Conservation (phyloP, 2,888 invertebrate genomes). For the Ditylenchus weischeri region DNA sequence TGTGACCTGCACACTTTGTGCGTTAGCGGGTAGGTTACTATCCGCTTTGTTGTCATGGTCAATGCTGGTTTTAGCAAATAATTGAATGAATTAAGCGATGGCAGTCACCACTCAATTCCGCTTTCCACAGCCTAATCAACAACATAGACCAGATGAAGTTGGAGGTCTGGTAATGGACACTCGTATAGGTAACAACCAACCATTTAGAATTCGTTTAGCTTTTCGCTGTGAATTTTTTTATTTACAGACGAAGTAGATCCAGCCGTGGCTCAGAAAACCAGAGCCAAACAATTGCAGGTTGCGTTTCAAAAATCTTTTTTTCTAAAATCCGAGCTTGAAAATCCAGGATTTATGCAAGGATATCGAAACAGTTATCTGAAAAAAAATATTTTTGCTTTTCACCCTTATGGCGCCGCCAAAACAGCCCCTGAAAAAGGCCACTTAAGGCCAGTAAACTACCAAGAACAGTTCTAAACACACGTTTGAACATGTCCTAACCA, state of each 20-base stretch:
- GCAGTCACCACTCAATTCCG: slow-evolving; percentile 51
- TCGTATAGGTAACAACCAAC: slow-evolving; percentile 29
- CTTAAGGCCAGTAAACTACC: no score
- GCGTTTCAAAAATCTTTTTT: neutral
- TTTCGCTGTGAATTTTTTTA: neutral
- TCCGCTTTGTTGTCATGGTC: neutral
- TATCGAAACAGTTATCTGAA: no score
- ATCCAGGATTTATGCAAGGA: no score
- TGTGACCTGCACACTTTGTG: slow-evolving; percentile 90
- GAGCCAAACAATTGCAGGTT: slow-evolving; percentile 50
- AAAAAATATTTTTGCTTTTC: no score
- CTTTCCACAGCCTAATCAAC: slow-evolving; percentile 42
- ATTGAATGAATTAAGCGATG: slow-evolving; percentile 66
- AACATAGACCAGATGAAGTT: slow-evolving; percentile 38
- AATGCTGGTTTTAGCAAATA: neutral
- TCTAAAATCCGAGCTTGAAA: neutral
- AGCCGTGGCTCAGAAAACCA: slow-evolving; percentile 56
- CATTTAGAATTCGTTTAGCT: no score
- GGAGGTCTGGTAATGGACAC: slow-evolving; percentile 57
- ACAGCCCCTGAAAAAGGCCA: no score
- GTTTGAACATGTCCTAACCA: no score
- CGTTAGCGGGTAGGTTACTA: slow-evolving; percentile 70
- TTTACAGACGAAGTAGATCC: slow-evolving; percentile 48
- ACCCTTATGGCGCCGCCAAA: no score
- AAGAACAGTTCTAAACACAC: no score